phyloP scores from a whole-genome alignment of 1,140 invertebrate species.

The Brachionus paranguensis region DNA sequence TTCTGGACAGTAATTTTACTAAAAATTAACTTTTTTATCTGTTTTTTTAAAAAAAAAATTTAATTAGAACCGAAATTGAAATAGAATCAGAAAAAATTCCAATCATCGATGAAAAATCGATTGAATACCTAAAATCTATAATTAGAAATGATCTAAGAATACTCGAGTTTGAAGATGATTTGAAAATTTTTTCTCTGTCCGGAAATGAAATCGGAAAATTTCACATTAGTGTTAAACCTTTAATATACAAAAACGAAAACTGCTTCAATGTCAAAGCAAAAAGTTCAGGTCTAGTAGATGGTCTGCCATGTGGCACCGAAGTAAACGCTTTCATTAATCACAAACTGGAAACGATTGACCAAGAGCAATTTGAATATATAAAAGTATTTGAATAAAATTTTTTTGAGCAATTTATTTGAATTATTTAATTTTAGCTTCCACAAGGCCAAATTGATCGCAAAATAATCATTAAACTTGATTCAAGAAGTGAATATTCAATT shows the following conservation, averaged over 20 bases:
- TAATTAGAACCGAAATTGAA: not conserved
- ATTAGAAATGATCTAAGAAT: conserved; percentile 49
- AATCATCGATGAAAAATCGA: conserved; percentile 42
- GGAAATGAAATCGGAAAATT: conserved; percentile 55
- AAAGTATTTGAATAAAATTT: conserved; percentile 45
- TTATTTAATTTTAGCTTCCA: not conserved
- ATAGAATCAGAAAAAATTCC: conserved; percentile 42
- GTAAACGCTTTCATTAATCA: conserved; percentile 51
- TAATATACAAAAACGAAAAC: conserved; percentile 43
- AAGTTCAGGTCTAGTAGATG: conserved; percentile 54
- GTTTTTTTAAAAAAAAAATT: not conserved
- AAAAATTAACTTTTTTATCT: not conserved
- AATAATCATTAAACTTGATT: not conserved
- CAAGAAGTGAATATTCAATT: not conserved
- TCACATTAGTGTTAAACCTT: conserved; percentile 47
- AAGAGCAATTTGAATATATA: conserved; percentile 55
- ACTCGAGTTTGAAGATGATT: conserved; percentile 51
- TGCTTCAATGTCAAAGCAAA: conserved; percentile 54
- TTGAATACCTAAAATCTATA: conserved; percentile 45
- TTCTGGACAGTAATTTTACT: not conserved
- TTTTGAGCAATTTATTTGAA: no score
- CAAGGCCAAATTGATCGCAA: not conserved
- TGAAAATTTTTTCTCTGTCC: conserved; percentile 52
- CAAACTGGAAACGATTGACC: conserved; percentile 52
- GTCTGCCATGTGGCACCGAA: conserved; percentile 53